A percentile compares a stretch with the other conserved stretches of the same genome.
Conservation (phyloP, 2,888 invertebrate species). For the Epiblema foenella region DNA sequence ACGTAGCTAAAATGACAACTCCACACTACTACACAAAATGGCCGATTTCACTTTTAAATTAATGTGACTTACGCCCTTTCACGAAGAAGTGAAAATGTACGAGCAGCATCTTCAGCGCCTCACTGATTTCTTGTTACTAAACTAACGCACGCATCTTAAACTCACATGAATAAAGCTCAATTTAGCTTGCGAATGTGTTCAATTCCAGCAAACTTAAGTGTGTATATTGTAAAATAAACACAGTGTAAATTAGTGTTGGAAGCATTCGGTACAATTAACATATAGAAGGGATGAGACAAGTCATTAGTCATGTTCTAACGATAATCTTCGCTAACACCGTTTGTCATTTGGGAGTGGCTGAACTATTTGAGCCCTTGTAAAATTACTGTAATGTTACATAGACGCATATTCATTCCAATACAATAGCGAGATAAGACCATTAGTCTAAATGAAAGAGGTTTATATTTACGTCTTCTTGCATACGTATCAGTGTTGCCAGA, state of each 20-base stretch:
- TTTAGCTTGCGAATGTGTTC: conserved; percentile 17
- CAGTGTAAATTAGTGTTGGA: conserved; percentile 77
- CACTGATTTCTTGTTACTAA: conserved; percentile 45
- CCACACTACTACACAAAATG: conserved; percentile 43
- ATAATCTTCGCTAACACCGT: conserved; percentile 79
- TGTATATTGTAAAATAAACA: conserved; percentile 74
- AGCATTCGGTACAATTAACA: conserved; percentile 79
- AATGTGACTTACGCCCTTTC: conserved; percentile 11
- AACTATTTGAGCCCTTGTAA: conserved; percentile 47
- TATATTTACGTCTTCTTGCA: background rate
- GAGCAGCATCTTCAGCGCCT: conserved; percentile 59
- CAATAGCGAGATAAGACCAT: background rate
- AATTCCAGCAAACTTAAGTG: conserved; percentile 47
- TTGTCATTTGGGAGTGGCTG: conserved; percentile 66
- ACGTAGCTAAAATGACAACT: conserved; percentile 71
- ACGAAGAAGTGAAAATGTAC: conserved; percentile 50
- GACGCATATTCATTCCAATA: background rate
- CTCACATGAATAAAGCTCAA: conserved; percentile 39
- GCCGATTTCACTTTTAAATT: background rate
- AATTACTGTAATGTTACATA: background rate
- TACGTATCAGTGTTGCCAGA: no score
- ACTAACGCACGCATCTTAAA: conserved; percentile 43
- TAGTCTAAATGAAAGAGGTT: background rate
- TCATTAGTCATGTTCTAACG: conserved; percentile 80
- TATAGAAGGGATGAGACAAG: conserved; percentile 66